These are phyloP conservation scores for Amphibalanus amphitrite DNA, from an alignment of 1,140 invertebrate species.

Conservation along the genomic window DNA sequence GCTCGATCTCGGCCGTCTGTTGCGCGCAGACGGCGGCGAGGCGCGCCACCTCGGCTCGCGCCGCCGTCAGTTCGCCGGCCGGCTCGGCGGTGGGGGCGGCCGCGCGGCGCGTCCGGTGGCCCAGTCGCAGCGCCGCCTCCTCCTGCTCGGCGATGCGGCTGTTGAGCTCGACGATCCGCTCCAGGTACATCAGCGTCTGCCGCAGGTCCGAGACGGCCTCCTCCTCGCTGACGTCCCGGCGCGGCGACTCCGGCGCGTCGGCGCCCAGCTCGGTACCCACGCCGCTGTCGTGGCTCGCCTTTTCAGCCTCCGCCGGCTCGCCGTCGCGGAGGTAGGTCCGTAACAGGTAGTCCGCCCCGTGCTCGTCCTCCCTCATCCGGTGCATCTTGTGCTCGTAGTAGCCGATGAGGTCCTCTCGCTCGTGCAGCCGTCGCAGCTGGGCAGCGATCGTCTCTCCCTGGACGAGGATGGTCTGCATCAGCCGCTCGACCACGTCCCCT, in stretches of 20 bases:
- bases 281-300: slow-evolving; percentile 34
- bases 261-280: slow-evolving; percentile 25
- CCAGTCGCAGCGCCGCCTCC: slow-evolving; percentile 5
- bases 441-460: slow-evolving; percentile 62
- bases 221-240: slow-evolving; percentile 2
- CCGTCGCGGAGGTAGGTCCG: slow-evolving; percentile 50
- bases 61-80: slow-evolving; percentile 14
- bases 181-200: slow-evolving; percentile 13
- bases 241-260: slow-evolving; percentile 7
- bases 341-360: slow-evolving; percentile 61
- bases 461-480: slow-evolving; percentile 55
- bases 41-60: slow-evolving; percentile 23
- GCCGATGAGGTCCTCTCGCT: slow-evolving; percentile 58
- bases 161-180: slow-evolving; percentile 13
- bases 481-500: slow-evolving; percentile 36
- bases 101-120: slow-evolving; percentile 16
- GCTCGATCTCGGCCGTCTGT: slow-evolving; percentile 42
- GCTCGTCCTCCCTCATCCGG: slow-evolving; percentile 42
- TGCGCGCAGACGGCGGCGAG: slow-evolving; percentile 27
- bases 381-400: slow-evolving; percentile 57
- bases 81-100: slow-evolving; percentile 10
- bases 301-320: slow-evolving; percentile 26
- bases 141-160: slow-evolving; percentile 16
- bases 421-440: slow-evolving; percentile 41
- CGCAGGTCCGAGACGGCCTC: slow-evolving; percentile 24